Evolutionary conservation across 2,797 vertebrate genomes (phyloP), one percentile per base, ranked within the genome.

Genomic region (Pelobates cultripes): DNA sequence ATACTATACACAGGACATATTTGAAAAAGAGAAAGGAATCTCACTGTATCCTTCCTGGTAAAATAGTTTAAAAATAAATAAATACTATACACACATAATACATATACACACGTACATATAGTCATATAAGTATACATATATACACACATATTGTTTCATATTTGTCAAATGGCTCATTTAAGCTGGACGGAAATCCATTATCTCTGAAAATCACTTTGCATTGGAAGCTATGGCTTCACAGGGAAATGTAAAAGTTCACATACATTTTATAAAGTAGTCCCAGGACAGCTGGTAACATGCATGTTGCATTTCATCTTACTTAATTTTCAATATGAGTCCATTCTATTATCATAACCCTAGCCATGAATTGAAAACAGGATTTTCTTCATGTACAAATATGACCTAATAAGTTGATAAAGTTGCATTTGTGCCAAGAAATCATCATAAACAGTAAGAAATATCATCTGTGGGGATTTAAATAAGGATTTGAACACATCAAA

Each of bases 361-460:
- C 5, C 57, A 73, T 67, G 6, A 79, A 66, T 47, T 43, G 45
- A 79, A 53, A 64, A 42, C 43, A 73, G 40, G 68, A 51, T 64
- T 64, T 79, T 5, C 40, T 77, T 60, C 15, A 43, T 67, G 4
- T 73, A 79, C 73, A 73, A 67, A 73, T 64, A 79, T 67, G 71
- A 80, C 40, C 70, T 73, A 72, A 79, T 74, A 74, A 67, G 71
- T 67, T 80, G 78, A 80, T 68, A 80, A 80, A 80, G 61, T 42
- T 60, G 63, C n/a, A 69, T 60, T 41, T 73, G 60, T 44, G 71
- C 78, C 78, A 80, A 80, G 53, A 68, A 74, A 68, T 74, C 42
- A 17, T 80, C 78, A 74, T 80, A 57, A 67, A 67, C 78, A 73
- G 4, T 43, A 64, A 73, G 70, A 79, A 28, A 73, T 15, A 64